Evolutionary conservation across 2,113 vertebrate species (phyloP).

Genomic region (Shinisaurus crocodilurus): DNA sequence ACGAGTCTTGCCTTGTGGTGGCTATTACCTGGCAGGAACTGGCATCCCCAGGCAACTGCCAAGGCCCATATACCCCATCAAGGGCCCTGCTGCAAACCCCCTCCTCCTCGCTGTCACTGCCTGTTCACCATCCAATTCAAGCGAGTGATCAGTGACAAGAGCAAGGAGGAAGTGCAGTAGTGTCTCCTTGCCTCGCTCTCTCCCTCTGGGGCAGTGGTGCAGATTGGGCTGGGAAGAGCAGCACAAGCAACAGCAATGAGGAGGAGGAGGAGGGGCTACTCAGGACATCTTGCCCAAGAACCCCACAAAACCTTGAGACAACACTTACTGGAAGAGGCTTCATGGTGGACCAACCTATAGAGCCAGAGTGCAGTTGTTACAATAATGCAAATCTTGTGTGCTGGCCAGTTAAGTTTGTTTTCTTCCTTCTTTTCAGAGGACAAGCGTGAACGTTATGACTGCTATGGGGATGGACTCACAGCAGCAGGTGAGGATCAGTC

Average conservation of each 20-base stretch:
- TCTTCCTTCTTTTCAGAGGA: conserved; percentile 68
- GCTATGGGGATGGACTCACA: conserved; percentile 75
- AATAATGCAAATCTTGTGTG: neutral
- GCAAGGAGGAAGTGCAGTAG: neutral
- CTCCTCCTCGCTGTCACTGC: neutral
- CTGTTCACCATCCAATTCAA: neutral
- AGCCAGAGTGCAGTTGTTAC: neutral
- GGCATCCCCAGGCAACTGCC: neutral
- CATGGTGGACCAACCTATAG: neutral
- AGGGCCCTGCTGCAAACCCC: neutral
- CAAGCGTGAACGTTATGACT: conserved; percentile 86
- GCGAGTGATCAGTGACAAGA: neutral
- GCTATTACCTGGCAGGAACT: neutral
- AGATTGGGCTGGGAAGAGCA: neutral
- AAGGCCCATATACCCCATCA: neutral
- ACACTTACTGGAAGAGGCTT: neutral
- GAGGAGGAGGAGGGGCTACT: neutral
- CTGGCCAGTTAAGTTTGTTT: neutral
- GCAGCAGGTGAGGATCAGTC: neutral
- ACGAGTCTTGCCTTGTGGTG: neutral
- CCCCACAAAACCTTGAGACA: neutral
- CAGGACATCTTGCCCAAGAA: neutral
- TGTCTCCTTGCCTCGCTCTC: neutral
- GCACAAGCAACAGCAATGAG: neutral
- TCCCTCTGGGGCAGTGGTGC: neutral